phyloP scores from a whole-genome alignment of 2,797 vertebrate genomes.

The Gambelia wislizenii region DNA sequence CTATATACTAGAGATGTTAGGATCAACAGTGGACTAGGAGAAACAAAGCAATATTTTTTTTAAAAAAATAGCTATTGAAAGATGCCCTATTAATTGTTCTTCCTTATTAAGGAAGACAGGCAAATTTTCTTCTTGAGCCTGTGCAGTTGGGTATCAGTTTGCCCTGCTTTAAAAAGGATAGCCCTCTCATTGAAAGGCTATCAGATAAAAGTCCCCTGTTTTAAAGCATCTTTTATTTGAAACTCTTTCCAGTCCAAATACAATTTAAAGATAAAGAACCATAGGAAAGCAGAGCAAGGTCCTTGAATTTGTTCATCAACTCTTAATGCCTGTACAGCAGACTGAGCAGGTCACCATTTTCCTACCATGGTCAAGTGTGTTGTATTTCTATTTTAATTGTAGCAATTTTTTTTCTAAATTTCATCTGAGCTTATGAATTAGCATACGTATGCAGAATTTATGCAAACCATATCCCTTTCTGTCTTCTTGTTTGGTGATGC shows the following conservation, averaged over 20 bases:
- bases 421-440: no score
- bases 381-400: background rate
- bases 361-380: background rate
- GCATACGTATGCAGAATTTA: background rate
- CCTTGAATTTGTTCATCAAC: background rate
- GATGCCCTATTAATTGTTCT: background rate
- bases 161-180: background rate
- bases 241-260: background rate
- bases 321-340: background rate
- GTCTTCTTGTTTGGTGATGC: background rate
- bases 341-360: background rate
- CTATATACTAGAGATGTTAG: background rate
- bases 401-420: no score
- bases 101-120: background rate
- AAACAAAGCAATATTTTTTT: background rate
- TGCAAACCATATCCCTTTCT: background rate
- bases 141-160: background rate
- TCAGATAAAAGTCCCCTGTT: no score
- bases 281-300: background rate
- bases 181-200: no score
- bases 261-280: background rate
- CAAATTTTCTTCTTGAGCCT: background rate
- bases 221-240: no score
- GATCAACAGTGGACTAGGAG: slow-evolving; percentile 18
- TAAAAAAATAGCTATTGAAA: no score